Evolutionary conservation across 53 echinoderm and acorn worm species (phyloP), one percentile per base, ranked within the genome.

Genomic region (Echinometra lucunter): DNA sequence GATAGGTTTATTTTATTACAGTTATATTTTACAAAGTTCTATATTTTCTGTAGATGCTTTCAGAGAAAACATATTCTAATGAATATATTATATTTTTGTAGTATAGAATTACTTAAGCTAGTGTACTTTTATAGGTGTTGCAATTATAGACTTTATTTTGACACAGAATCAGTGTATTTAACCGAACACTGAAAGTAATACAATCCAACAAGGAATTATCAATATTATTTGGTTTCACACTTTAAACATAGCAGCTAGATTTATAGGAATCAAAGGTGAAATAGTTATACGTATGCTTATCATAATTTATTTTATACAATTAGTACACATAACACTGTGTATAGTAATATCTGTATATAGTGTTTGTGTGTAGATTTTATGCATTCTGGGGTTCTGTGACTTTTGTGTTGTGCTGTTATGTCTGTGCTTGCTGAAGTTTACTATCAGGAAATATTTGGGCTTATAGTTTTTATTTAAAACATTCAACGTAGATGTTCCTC

Each of bases 271-370:
- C 2, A 53, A n/a, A n/a, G n/a, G n/a, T n/a, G n/a, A n/a, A n/a
- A n/a, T n/a, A n/a, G n/a, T n/a, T n/a, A n/a, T n/a, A n/a, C n/a
- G 53, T 13, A 53, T 53, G 53, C 32, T 38, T 78, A 37, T 78
- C 37, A 40, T 78, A 78, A 40, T n/a, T 81, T 81, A 81, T 81
- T 81, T 81, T 38, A 81, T 81, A 38, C 81, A 42, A 3, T 19
- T 19, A 42, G 40, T 81, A 42, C 18, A n/a, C n/a, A n/a, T n/a
- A n/a, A n/a, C n/a, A n/a, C n/a, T n/a, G n/a, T n/a, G n/a, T n/a
- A n/a, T 42, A 44, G 25, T 81, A 5, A 18, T 44, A 81, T 34
- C 34, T 32, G 1, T 34, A 27, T 81, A 85, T 11, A 53, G 30
- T n/a, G 47, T n/a, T 85, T 12, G 49, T 27, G 25, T 85, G n/a